Evolutionary conservation across 2,888 invertebrate genomes (phyloP), one percentile per base, ranked within the genome.

Genomic region (Volucella inanis): DNA sequence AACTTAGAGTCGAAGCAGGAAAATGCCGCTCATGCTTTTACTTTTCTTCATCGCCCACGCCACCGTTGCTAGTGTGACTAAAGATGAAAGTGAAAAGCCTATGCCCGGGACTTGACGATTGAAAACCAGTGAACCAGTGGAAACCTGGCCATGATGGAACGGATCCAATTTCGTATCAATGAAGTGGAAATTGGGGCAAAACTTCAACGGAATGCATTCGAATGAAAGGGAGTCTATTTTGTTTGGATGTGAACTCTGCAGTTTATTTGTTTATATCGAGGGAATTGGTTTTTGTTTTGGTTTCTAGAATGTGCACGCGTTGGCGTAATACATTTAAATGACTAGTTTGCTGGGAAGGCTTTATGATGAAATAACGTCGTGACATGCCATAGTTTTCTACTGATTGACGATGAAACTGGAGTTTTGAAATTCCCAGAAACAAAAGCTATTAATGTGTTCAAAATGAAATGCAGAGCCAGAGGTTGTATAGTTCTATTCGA

Each of bases 181-280:
- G 75, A 50, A 79, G 67, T 64, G 55, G 41, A 77, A 85, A 77
- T 81, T 65, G 14, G 85, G 85, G 81, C 85, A 77, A n/a, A 15
- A 47, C 71, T 76, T 59, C 55, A 62, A 57, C 54, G 18, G 52
- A 31, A 15, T 43, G 61, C 50, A 54, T 55, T 61, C 47, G 76
- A 71, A 84, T 75, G 75, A 80, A 85, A 80, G 80, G 59, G 68
- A 78, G 74, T 83, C 67, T 71, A 45, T 43, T 67, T 52, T 38
- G 50, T 47, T 11, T 68, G 79, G 75, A 79, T 84, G 57, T 45
- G 54, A 78, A 18, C 41, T 6, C 47, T 41, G 12, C 12, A 39
- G 75, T 59, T 59, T 75, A 31, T 67, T 76, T 76, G 41, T 67
- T 67, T 65, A 39, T 31, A 31, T 31, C 31, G 31, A 31, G 31